Evolutionary conservation across 2,797 vertebrate genomes (phyloP).

Genomic region (Cynopterus sphinx): DNA sequence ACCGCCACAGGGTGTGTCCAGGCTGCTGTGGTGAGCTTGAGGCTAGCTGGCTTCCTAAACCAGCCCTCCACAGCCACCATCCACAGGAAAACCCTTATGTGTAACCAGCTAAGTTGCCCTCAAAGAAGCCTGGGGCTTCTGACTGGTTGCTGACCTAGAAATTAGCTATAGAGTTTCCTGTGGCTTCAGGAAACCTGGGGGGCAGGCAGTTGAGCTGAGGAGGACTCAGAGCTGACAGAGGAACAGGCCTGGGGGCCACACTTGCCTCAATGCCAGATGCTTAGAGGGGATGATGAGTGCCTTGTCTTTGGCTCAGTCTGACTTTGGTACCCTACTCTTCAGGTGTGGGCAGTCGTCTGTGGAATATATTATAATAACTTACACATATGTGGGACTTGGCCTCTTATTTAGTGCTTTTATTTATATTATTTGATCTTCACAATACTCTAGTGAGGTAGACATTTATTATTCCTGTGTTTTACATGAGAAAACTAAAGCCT

Average conservation of each 20-base stretch:
- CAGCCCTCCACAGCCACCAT: background rate
- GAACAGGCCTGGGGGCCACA: background rate
- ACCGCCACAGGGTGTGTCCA: slow-evolving; percentile 48
- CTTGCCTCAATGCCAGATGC: background rate
- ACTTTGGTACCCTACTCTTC: background rate
- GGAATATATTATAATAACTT: background rate
- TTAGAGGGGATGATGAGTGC: background rate
- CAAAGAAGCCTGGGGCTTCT: slow-evolving; percentile 52
- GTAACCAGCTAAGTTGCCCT: slow-evolving; percentile 54
- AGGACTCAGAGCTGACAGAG: background rate
- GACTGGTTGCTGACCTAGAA: slow-evolving; percentile 48
- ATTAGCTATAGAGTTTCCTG: slow-evolving; percentile 51
- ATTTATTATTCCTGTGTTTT: slow-evolving; percentile 18
- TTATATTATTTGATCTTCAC: background rate
- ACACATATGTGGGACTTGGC: background rate
- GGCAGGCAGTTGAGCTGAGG: background rate
- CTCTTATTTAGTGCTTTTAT: slow-evolving; percentile 15
- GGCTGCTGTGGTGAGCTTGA: slow-evolving; percentile 39
- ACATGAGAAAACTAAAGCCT: background rate
- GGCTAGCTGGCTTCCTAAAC: slow-evolving; percentile 56
- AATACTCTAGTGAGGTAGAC: background rate
- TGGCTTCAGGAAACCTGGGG: slow-evolving; percentile 22
- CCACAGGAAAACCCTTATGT: slow-evolving; percentile 65
- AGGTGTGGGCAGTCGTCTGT: background rate
- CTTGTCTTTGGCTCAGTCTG: background rate